Evolutionary conservation across 1,140 invertebrate species (phyloP).

Genomic region (Drosophila guanche): DNA sequence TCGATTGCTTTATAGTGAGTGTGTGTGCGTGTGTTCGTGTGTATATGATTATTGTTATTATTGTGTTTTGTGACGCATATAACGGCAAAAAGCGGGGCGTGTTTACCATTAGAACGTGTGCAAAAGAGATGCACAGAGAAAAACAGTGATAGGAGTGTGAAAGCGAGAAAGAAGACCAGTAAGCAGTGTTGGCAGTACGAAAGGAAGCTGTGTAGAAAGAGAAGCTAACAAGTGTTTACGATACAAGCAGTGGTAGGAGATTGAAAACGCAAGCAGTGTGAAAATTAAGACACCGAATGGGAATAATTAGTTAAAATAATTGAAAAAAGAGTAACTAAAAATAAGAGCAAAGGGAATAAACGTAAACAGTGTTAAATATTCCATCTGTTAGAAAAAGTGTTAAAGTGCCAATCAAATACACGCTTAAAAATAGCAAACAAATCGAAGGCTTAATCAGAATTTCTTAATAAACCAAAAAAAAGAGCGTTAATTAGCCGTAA

Average conservation of each 20-base stretch:
- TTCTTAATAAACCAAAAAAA: neutral
- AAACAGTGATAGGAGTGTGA: conserved; percentile 7
- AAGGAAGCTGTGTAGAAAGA: too few species aligned
- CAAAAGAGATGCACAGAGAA: neutral
- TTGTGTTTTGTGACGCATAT: conserved; percentile 57
- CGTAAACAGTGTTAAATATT: neutral
- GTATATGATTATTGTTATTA: conserved; percentile 50
- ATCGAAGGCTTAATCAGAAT: conserved; percentile 34
- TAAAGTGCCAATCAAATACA: conserved; percentile 16
- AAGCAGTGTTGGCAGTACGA: too few species aligned
- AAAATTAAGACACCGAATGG: neutral
- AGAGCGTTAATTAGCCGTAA: conserved; percentile 26
- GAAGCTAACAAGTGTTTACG: too few species aligned
- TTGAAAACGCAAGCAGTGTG: conserved; percentile 12
- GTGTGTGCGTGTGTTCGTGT: conserved; percentile 20
- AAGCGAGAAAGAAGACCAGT: too few species aligned
- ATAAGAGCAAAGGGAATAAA: neutral
- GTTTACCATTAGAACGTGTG: conserved; percentile 43
- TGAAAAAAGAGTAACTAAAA: too few species aligned
- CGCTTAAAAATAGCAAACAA: conserved; percentile 47
- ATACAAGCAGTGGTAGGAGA: too few species aligned
- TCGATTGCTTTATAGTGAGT: neutral
- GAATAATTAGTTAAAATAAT: too few species aligned
- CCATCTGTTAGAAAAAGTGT: conserved; percentile 12
- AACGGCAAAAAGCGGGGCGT: conserved; percentile 63